Base-by-base conservation (phyloP, 2,888 invertebrate genomes). In the Habroteleia sp. region DNA sequence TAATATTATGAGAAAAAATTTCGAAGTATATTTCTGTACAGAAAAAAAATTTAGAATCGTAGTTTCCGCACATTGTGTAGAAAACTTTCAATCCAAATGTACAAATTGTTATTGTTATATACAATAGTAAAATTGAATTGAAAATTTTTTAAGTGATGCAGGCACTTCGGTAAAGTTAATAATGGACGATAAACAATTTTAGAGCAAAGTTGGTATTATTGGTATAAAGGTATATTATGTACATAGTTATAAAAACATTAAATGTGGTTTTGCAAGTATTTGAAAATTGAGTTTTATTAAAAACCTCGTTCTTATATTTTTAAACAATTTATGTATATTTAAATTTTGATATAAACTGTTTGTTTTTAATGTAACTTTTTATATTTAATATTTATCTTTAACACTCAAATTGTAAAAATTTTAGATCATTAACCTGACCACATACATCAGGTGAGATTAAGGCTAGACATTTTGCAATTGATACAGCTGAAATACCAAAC, bases 201-300 rank as follows among this genome's bases (percentile, higher is more conserved):
- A 68, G 68, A 48, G 16, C 41, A 58, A 42, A 68, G 68, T 58
- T 68, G 48, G 54, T 48, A 56, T 66, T 66, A 68, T 48, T 68
- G 68, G 58, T 68, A 48, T 58, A 50, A 48, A 58, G 39, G 39
- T 65, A 65, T 65, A 65, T 65, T 52, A 68, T 76, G 71, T 74
- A 78, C 66, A 58, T 74, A 76, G 71, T 72, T 74, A 54, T 56
- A 35, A 60, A 56, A 68, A 72, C 60, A 74, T 68, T 76, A 68
- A 74, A 78, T 68, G 75, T 77, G 76, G 63, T 77, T 78, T 76
- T 76, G 69, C 76, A 74, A 65, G 62, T 74, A 69, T 35, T 58
- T 42, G 25, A 58, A 42, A 2, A 20, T 20, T 20, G n/a, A n/a
- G n/a, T n/a, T n/a, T n/a, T n/a, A n/a, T n/a, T n/a, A n/a, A n/a